These are phyloP conservation scores for Nebria salina DNA, from an alignment of 2,888 invertebrate genomes.

Conservation along the genomic window DNA sequence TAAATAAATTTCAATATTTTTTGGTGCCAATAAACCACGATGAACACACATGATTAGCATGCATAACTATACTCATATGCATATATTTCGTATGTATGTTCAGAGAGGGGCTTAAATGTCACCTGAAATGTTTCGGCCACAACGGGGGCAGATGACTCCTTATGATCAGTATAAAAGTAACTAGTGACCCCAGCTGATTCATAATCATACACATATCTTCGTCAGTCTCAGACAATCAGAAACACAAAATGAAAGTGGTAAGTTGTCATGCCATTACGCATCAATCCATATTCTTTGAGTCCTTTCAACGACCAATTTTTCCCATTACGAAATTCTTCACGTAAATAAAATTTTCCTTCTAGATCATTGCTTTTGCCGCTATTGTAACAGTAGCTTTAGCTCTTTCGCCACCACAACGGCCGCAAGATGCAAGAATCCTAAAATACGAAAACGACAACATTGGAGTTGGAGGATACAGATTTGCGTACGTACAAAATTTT, in stretches of 20 bases:
- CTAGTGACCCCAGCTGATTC: slow-evolving; percentile 16
- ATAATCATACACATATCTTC: slow-evolving; percentile 25
- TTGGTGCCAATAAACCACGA: background rate
- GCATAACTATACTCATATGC: too few relatives aligned
- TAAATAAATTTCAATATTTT: background rate
- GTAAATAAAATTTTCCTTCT: slow-evolving; percentile 34
- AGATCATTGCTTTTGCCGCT: slow-evolving; percentile 53
- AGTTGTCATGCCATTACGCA: slow-evolving; percentile 16
- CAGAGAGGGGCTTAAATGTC: slow-evolving; percentile 35
- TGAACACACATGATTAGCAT: background rate
- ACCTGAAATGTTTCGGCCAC: slow-evolving; percentile 21
- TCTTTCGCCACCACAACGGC: slow-evolving; percentile 53
- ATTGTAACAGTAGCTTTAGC: slow-evolving; percentile 54
- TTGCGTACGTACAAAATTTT: slow-evolving; percentile 52
- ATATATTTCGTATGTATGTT: background rate
- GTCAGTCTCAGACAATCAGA: slow-evolving; percentile 9
- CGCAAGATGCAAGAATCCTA: slow-evolving; percentile 68
- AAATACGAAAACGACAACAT: slow-evolving; percentile 71
- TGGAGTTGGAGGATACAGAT: slow-evolving; percentile 62
- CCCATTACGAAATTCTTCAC: background rate
- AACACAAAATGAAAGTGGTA: slow-evolving; percentile 41
- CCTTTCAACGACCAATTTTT: background rate
- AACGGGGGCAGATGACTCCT: slow-evolving; percentile 34
- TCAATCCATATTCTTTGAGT: background rate
- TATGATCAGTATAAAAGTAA: slow-evolving; percentile 29